phyloP scores from a whole-genome alignment of 2,797 vertebrate genomes.

The Astyanax mexicanus region DNA sequence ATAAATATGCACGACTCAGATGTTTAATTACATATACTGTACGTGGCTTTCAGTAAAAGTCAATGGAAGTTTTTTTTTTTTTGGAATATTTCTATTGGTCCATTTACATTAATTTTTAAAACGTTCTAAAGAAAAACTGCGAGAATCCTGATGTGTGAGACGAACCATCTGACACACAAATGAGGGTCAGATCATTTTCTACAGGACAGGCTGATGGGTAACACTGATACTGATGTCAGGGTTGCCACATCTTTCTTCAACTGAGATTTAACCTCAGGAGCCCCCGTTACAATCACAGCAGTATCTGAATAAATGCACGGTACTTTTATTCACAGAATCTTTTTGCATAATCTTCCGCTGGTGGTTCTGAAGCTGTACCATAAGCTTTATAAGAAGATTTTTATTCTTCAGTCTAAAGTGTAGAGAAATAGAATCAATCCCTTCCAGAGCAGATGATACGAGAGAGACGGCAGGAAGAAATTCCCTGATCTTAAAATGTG shows the following conservation, averaged over 20 bases:
- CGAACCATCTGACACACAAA: background rate
- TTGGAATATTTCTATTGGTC: no score
- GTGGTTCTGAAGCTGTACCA: background rate
- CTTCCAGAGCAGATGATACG: slow-evolving; percentile 39
- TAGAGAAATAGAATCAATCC: slow-evolving; percentile 40
- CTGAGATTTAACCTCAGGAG: background rate
- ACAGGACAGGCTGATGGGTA: background rate
- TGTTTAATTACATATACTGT: no score
- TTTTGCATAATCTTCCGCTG: background rate
- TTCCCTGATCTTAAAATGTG: slow-evolving; percentile 47
- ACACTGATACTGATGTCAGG: slow-evolving; percentile 10
- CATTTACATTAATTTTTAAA: no score
- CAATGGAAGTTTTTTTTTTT: no score
- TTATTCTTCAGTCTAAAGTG: slow-evolving; percentile 21
- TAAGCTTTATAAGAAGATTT: no score
- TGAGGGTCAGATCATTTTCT: background rate
- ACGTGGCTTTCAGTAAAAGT: no score
- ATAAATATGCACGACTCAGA: no score
- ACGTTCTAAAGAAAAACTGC: no score
- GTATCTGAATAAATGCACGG: background rate
- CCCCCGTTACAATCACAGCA: background rate
- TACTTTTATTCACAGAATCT: background rate
- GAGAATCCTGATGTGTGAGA: no score
- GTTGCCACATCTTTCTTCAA: background rate
- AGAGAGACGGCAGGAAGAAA: slow-evolving; percentile 19